Evolutionary conservation across 2,113 vertebrate genomes (phyloP), one percentile per base, ranked within the genome.

Genomic region (Physeter macrocephalus): DNA sequence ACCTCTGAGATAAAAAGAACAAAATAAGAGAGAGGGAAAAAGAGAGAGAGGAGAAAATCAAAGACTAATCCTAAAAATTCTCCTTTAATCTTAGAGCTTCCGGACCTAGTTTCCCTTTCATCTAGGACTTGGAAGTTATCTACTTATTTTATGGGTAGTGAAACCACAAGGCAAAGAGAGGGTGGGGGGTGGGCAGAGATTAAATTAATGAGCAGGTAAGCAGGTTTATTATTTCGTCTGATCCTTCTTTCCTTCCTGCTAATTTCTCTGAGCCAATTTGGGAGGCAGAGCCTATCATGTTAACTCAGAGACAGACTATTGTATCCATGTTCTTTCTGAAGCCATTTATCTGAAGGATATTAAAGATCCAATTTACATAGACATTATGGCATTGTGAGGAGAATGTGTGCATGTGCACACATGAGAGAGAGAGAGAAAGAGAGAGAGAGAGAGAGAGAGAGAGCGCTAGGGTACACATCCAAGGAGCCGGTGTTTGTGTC

Each of bases 151-250:
- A 46, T 93, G 59, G 97, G 67, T 94, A 94, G 9, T 64, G 98
- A 98, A 97, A 97, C 94, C 96, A 90, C 84, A 18, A 90, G 97
- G 97, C 90, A 6, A 57, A 90, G 93, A 97, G 84, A 84, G 89
- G 95, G 77, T 77, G 71, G 81, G 80, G 21, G 57, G 23, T 61
- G 61, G 5, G 27, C 1, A 57, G 95, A 97, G 97, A 98, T 98
- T 98, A 98, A 97, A 97, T 98, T 98, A 98, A 98, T 98, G 98
- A 99, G 98, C 98, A 98, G 98, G 98, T 98, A 98, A 98, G 98
- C 98, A 93, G 98, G 98, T 98, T 98, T 98, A 98, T 98, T 97
- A 98, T 98, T 98, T 98, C 29, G 5, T 98, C 98, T 98, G 98
- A 98, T 98, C 98, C 98, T 97, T 98, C 97, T 97, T 98, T 98